A percentile compares a stretch with the other conserved stretches of the same genome.
phyloP scores from a whole-genome alignment of 2,888 invertebrate species.

The Hydraecia micacea region DNA sequence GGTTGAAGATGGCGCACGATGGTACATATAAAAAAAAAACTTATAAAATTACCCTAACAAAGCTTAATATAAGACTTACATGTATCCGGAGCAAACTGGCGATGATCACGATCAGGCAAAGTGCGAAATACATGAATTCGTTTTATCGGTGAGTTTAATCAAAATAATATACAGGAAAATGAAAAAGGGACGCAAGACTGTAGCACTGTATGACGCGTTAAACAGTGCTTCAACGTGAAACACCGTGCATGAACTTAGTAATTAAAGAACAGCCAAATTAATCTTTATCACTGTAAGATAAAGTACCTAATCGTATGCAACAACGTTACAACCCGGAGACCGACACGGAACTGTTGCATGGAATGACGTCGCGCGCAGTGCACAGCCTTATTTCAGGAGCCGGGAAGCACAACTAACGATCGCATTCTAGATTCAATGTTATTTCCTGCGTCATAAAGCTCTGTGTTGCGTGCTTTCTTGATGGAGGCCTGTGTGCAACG shows the following conservation, averaged over 20 bases:
- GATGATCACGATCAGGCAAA: slow-evolving; percentile 86
- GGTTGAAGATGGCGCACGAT: not conserved
- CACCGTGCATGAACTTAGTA: not conserved
- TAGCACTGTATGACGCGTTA: not conserved
- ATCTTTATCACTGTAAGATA: slow-evolving; percentile 8
- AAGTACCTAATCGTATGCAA: slow-evolving; percentile 28
- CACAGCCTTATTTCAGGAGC: slow-evolving; percentile 34
- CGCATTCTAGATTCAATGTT: slow-evolving; percentile 31
- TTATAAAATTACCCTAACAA: not conserved
- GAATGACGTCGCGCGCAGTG: slow-evolving; percentile 40
- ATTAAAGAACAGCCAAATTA: not conserved
- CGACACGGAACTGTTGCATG: slow-evolving; percentile 41
- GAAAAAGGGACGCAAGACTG: not conserved
- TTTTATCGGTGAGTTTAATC: slow-evolving; percentile 29
- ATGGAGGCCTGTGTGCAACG: slow-evolving; percentile 35
- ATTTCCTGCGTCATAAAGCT: slow-evolving; percentile 24
- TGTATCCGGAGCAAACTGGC: slow-evolving; percentile 86
- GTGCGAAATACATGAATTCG: slow-evolving; percentile 86
- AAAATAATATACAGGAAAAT: not conserved
- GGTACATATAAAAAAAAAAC: not conserved
- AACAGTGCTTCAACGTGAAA: not conserved
- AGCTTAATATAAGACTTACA: slow-evolving; percentile 77
- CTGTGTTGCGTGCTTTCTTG: slow-evolving; percentile 14
- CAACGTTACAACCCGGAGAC: slow-evolving; percentile 27
- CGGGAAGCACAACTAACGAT: slow-evolving; percentile 28